Conservation (phyloP, 2,888 invertebrate genomes). For the Microctonus brassicae region DNA sequence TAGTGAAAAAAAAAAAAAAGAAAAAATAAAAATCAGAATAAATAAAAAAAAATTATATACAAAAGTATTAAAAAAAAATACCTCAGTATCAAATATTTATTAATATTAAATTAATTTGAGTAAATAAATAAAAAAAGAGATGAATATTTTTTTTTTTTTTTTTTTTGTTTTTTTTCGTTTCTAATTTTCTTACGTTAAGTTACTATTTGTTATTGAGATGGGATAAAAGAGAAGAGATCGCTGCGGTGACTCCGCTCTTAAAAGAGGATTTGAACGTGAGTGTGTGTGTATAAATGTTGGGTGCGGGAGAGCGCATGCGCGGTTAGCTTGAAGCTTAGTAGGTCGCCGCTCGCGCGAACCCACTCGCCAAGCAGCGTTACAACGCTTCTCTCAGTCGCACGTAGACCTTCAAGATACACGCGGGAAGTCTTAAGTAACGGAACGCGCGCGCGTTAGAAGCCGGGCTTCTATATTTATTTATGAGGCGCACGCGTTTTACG, state of each 20-base stretch:
- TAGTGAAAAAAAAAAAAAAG: too few species aligned
- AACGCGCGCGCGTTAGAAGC: constrained; percentile 27
- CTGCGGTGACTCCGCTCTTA: background rate
- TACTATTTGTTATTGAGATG: background rate
- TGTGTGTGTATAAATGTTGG: background rate
- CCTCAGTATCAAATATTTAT: too few species aligned
- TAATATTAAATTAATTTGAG: too few species aligned
- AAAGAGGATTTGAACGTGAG: background rate
- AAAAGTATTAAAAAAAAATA: too few species aligned
- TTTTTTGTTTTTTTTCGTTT: background rate
- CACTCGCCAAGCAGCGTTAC: constrained; percentile 43
- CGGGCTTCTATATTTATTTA: constrained; percentile 18
- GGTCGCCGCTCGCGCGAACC: constrained; percentile 54
- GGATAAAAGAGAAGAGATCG: background rate
- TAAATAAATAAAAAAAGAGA: too few species aligned
- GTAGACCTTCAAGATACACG: constrained; percentile 47
- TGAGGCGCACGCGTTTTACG: constrained; percentile 9
- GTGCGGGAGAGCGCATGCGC: constrained; percentile 46
- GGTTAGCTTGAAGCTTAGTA: constrained; percentile 49
- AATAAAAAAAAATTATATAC: too few species aligned
- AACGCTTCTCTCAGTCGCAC: constrained; percentile 50
- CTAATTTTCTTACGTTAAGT: too few species aligned
- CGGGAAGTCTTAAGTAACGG: constrained; percentile 26
- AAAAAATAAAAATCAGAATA: too few species aligned
- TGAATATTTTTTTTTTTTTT: background rate